A percentile compares a stretch with the other conserved stretches of the same genome.
phyloP scores from a whole-genome alignment of 2,113 vertebrate species.

The Ginglymostoma cirratum region DNA sequence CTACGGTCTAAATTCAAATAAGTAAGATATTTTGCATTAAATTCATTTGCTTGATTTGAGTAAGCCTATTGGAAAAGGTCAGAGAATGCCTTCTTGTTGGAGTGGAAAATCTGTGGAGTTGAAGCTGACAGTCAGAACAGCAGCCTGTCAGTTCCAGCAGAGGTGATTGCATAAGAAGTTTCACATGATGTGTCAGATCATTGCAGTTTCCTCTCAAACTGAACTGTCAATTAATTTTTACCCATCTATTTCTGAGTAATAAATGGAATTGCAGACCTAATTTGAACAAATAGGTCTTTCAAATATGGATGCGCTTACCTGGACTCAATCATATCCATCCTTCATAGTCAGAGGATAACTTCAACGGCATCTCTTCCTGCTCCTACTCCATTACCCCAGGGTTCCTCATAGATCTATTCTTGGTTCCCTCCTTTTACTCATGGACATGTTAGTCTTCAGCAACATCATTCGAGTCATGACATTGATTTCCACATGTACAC shows the following conservation, averaged over 20 bases:
- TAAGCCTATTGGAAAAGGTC: slow-evolving; percentile 43
- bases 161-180: neutral
- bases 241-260: neutral
- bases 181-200: slow-evolving; percentile 23
- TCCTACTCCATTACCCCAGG: neutral
- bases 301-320: neutral
- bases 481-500: neutral
- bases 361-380: neutral
- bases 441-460: neutral
- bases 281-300: neutral
- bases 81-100: slow-evolving; percentile 42
- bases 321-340: neutral
- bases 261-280: neutral
- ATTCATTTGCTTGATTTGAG: slow-evolving; percentile 22
- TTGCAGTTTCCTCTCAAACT: neutral
- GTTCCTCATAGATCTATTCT: neutral
- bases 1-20: neutral
- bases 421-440: neutral
- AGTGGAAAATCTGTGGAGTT: slow-evolving; percentile 47
- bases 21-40: neutral
- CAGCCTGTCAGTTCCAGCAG: slow-evolving; percentile 42
- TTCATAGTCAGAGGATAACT: neutral
- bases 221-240: neutral
- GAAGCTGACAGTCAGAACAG: slow-evolving; percentile 41
- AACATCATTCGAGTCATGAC: neutral